Percentiles rank a stretch among this genome's conserved stretches.
Conservation (phyloP, 1,140 invertebrate genomes). For the Nylanderia fulva region DNA sequence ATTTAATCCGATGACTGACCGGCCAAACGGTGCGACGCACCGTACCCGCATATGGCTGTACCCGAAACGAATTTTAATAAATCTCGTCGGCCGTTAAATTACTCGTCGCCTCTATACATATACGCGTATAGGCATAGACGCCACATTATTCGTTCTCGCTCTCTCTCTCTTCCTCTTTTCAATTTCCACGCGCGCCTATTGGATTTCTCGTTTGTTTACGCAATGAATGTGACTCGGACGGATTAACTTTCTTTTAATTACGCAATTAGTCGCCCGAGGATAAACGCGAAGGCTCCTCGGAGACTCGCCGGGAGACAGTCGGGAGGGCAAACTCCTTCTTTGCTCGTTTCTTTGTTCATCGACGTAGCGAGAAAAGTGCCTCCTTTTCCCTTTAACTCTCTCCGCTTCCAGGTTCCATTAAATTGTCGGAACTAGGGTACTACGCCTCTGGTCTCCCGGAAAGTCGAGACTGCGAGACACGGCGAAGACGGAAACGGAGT, state of each 20-base stretch:
- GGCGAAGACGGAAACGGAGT: slow-evolving; percentile 21
- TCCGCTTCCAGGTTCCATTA: not conserved
- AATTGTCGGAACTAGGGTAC: not conserved
- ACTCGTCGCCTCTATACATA: slow-evolving; percentile 63
- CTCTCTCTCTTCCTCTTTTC: too few species aligned
- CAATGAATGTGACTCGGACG: slow-evolving; percentile 46
- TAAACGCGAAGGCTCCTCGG: not conserved
- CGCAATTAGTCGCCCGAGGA: slow-evolving; percentile 60
- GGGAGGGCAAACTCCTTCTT: not conserved
- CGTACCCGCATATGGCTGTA: slow-evolving; percentile 59
- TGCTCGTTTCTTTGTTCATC: not conserved
- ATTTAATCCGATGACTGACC: slow-evolving; percentile 60
- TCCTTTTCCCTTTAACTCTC: slow-evolving; percentile 4
- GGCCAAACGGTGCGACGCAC: slow-evolving; percentile 20
- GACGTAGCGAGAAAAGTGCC: slow-evolving; percentile 6
- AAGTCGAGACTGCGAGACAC: slow-evolving; percentile 20
- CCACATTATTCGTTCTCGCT: not conserved
- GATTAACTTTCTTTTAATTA: slow-evolving; percentile 75
- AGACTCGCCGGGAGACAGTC: slow-evolving; percentile 14
- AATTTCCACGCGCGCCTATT: slow-evolving; percentile 30
- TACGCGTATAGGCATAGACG: not conserved
- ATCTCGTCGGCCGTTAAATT: slow-evolving; percentile 78
- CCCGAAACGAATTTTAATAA: slow-evolving; percentile 76
- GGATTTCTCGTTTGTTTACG: slow-evolving; percentile 54
- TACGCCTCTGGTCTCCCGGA: slow-evolving; percentile 8